Percentiles rank a stretch among this genome's conserved stretches.
Conservation (phyloP, 92 coral and sea anemone genomes). For the Palythoa grandis region DNA sequence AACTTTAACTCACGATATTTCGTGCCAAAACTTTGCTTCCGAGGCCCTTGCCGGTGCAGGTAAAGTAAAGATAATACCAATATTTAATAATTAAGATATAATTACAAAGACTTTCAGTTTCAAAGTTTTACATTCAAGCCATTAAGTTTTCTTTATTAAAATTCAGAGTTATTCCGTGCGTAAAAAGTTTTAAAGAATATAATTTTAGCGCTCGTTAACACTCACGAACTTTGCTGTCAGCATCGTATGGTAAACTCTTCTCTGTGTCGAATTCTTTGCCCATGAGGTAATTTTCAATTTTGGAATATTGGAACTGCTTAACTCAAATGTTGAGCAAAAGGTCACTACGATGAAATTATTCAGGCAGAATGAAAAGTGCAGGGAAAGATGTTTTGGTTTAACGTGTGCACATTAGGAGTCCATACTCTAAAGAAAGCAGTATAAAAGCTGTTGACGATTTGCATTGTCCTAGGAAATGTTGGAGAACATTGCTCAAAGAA, state of each 20-base stretch:
- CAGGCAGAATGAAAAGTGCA: neutral
- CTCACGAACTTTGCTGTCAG: neutral
- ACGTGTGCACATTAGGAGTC: too few relatives aligned
- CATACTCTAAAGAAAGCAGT: neutral
- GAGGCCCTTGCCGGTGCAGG: neutral
- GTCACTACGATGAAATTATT: neutral
- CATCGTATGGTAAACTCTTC: neutral
- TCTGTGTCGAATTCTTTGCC: slow-evolving; percentile 30
- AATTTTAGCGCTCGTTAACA: neutral
- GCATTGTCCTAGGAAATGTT: neutral
- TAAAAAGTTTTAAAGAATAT: neutral
- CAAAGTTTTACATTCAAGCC: neutral
- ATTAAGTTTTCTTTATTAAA: neutral
- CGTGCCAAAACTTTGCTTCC: neutral
- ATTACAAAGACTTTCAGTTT: neutral
- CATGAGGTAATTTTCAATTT: slow-evolving; percentile 33
- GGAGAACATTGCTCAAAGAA: neutral
- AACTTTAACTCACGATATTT: neutral
- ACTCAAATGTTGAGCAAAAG: neutral
- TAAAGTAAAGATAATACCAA: neutral
- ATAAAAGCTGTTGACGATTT: neutral
- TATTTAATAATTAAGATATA: neutral
- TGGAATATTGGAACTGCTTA: neutral
- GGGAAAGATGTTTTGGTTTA: neutral
- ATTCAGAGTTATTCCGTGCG: neutral